Percentiles rank a stretch among this genome's conserved stretches.
Conservation (phyloP, 2,888 invertebrate species). For the Gonocerus acuteangulatus region DNA sequence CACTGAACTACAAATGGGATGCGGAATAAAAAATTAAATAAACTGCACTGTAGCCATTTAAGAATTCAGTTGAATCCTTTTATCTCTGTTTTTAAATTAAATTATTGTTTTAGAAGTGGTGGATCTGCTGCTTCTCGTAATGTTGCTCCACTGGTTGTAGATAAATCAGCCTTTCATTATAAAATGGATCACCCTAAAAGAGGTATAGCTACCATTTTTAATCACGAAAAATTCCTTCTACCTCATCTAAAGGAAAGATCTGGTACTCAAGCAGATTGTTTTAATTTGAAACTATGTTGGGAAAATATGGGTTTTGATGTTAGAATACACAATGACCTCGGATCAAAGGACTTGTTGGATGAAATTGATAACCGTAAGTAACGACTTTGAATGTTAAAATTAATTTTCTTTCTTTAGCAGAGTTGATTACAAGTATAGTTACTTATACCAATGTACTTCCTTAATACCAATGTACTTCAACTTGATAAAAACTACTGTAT, state of each 20-base stretch:
- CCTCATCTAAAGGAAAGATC: slow-evolving; percentile 56
- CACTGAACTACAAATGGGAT: too few relatives aligned
- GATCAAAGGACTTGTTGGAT: slow-evolving; percentile 58
- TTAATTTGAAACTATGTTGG: slow-evolving; percentile 36
- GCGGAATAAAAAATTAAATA: too few relatives aligned
- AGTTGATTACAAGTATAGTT: too few relatives aligned
- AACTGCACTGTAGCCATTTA: too few relatives aligned
- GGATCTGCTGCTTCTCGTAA: not conserved
- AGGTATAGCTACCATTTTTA: slow-evolving; percentile 81
- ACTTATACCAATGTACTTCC: too few relatives aligned
- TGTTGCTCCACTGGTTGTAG: slow-evolving; percentile 15
- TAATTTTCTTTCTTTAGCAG: too few relatives aligned
- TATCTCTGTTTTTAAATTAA: too few relatives aligned
- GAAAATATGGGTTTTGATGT: slow-evolving; percentile 61
- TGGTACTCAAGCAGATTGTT: slow-evolving; percentile 73
- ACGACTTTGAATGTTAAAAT: too few relatives aligned
- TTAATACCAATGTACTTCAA: too few relatives aligned
- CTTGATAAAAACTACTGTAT: too few relatives aligned
- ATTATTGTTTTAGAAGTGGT: not conserved
- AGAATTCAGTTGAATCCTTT: too few relatives aligned
- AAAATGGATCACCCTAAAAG: slow-evolving; percentile 77
- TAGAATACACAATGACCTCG: slow-evolving; percentile 60
- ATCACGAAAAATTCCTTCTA: slow-evolving; percentile 71
- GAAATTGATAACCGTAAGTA: slow-evolving; percentile 57
- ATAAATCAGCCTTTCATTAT: slow-evolving; percentile 47